Evolutionary conservation across 35 echinoderm and acorn worm species (phyloP).

Genomic region (Lytechinus pictus): DNA sequence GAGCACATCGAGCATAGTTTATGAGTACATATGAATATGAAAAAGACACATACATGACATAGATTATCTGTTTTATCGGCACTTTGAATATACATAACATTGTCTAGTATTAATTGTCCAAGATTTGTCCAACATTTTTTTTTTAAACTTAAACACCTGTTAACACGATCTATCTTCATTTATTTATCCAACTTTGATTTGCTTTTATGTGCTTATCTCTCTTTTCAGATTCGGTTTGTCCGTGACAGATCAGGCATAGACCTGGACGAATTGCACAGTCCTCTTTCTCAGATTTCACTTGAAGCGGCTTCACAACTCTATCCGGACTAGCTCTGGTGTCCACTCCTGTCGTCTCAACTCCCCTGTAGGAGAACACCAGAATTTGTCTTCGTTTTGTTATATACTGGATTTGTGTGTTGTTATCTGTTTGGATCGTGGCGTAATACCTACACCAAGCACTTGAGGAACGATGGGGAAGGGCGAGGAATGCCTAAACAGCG

Average conservation of each 20-base stretch:
- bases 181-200: neutral
- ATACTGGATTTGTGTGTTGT: neutral
- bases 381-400: neutral
- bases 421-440: neutral
- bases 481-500: neutral
- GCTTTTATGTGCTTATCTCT: neutral
- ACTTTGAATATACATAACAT: no score
- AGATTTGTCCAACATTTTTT: no score
- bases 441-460: neutral
- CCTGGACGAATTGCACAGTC: neutral
- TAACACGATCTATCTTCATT: neutral
- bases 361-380: neutral
- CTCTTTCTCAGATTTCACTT: neutral
- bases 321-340: neutral
- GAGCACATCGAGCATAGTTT: no score
- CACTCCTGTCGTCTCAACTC: neutral
- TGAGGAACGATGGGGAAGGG: neutral
- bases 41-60: no score
- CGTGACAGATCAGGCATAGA: neutral
- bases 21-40: no score
- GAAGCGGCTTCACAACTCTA: neutral
- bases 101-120: no score
- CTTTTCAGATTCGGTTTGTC: neutral
- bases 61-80: no score
- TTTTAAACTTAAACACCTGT: neutral